Percentiles rank a stretch among this genome's conserved stretches.
phyloP scores from a whole-genome alignment of 2,797 vertebrate genomes.

The Hemitrygon akajei region DNA sequence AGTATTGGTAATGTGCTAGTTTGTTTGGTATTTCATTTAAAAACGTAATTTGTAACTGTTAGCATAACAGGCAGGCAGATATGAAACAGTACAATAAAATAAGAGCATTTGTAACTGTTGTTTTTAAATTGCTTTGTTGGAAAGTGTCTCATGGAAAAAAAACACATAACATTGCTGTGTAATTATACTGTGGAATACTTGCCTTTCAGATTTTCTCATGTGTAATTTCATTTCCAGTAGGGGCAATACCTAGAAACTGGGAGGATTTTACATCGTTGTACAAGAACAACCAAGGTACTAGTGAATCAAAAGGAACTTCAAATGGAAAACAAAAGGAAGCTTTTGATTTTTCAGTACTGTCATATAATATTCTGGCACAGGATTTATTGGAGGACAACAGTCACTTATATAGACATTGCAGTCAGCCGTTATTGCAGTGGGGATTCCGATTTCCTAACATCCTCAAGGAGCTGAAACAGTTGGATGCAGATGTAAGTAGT shows the following conservation, averaged over 20 bases:
- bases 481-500: constrained; percentile 80
- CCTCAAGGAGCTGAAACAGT: constrained; percentile 70
- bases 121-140: not conserved
- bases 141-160: not conserved
- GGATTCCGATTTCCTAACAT: constrained; percentile 76
- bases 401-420: constrained; percentile 82
- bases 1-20: no score
- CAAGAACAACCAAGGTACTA: constrained; percentile 43
- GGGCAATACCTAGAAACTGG: constrained; percentile 72
- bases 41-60: no score
- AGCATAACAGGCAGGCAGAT: no score
- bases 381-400: constrained; percentile 79
- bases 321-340: constrained; percentile 44
- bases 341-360: constrained; percentile 90
- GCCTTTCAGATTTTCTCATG: not conserved
- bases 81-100: not conserved
- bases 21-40: no score
- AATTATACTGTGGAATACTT: not conserved
- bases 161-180: not conserved
- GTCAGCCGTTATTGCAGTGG: constrained; percentile 67
- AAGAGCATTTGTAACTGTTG: not conserved
- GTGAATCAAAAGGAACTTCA: constrained; percentile 45
- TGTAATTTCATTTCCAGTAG: constrained; percentile 48
- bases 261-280: constrained; percentile 61
- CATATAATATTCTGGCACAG: constrained; percentile 95